Evolutionary conservation across 2,888 invertebrate genomes (phyloP), one percentile per base, ranked within the genome.

Genomic region (Boloria euphrosyne): DNA sequence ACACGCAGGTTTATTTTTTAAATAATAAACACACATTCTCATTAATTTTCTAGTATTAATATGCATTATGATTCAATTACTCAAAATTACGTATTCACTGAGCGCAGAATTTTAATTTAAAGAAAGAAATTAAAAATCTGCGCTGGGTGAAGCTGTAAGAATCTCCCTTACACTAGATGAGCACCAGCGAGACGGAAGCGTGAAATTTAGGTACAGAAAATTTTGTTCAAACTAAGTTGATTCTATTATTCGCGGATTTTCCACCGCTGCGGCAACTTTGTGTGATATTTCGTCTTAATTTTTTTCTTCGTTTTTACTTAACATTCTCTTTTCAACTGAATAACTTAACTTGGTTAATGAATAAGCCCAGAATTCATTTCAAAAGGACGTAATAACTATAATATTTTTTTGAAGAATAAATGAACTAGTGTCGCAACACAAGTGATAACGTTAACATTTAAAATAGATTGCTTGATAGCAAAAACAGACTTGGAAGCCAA

Each of bases 71-170:
- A 47, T 53, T 60, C 49, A 49, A 67, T 18, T 59, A 52, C 55
- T 65, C 54, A 49, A 57, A 66, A 77, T 81, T 83, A 79, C 76
- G 77, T 80, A 83, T 82, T 82, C 82, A 77, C 76, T 71, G 78
- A 78, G 82, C 79, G 74, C 80, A 78, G 80, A 77, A 80, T 81
- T 80, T 81, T 80, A 84, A 83, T 84, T 84, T 77, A 76, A 81
- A 80, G 78, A 81, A 80, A 82, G 75, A 85, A 87, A 87, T 87
- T 84, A 86, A 87, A 88, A 86, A 81, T 75, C 79, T 76, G 75
- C 77, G 73, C 74, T 71, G 75, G 78, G 79, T 82, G 78, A 80
- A 83, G 81, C 81, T 76, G 77, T 74, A 76, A 74, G 77, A 76
- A 78, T 81, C 75, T 75, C 73, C 69, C 73, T 80, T 73, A 70